A percentile compares a stretch with the other conserved stretches of the same genome.
Evolutionary conservation across 2,797 vertebrate genomes (phyloP).

Genomic region (Leuciscus waleckii): DNA sequence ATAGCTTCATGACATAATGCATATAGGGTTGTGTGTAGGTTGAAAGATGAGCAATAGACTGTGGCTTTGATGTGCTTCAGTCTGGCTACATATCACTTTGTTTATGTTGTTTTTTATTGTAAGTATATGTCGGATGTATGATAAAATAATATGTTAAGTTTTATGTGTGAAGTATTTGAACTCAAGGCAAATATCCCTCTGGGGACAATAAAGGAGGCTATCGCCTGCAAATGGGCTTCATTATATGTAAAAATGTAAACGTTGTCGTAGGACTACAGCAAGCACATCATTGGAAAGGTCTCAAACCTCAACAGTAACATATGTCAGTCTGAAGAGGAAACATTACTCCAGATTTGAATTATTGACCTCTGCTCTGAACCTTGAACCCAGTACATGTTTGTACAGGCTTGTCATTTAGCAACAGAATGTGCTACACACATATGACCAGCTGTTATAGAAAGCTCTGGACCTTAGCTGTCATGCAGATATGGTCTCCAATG

Average conservation of each 20-base stretch:
- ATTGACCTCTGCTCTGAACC: not conserved
- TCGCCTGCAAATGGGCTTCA: not conserved
- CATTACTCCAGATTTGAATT: not conserved
- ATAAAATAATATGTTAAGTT: too few species aligned
- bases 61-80: not conserved
- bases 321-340: not conserved
- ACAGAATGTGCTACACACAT: not conserved
- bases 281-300: not conserved
- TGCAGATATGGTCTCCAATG: too few species aligned
- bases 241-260: not conserved
- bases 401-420: not conserved
- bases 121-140: too few species aligned
- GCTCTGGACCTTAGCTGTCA: too few species aligned
- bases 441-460: too few species aligned
- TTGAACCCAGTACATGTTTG: too few species aligned
- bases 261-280: not conserved
- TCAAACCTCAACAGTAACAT: too few species aligned
- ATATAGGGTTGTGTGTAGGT: not conserved
- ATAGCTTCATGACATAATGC: not conserved
- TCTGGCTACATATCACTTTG: not conserved
- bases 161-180: not conserved
- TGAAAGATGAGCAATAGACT: conserved; percentile 1
- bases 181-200: not conserved
- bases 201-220: not conserved
- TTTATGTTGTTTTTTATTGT: not conserved